Evolutionary conservation across 1,140 invertebrate species (phyloP).

Genomic region (Drosophila sp.): DNA sequence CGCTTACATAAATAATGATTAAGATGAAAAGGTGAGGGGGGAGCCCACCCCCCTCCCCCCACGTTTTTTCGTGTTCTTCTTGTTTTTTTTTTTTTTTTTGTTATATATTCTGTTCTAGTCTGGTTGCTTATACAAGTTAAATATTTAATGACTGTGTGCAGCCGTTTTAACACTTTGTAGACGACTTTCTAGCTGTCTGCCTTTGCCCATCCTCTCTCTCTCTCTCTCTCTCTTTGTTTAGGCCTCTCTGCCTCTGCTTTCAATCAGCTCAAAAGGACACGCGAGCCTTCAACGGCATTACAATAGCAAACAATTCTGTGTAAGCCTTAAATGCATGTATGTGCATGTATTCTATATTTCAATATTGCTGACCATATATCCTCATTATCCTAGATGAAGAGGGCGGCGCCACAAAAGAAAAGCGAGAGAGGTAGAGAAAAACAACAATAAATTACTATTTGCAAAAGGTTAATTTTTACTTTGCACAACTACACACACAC

Average conservation of each 20-base stretch:
- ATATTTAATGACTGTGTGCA: conserved; percentile 78
- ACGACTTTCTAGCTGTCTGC: conserved; percentile 39
- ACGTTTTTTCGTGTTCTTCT: background rate
- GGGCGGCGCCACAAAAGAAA: background rate
- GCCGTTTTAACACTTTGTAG: conserved; percentile 76
- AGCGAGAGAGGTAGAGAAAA: conserved; percentile 6
- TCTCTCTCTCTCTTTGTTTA: conserved; percentile 12
- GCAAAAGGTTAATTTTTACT: conserved; percentile 79
- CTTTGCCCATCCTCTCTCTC: background rate
- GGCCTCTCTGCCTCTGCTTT: conserved; percentile 50
- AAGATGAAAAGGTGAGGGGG: conserved; percentile 18
- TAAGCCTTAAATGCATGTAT: background rate
- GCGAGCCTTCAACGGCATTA: conserved; percentile 64
- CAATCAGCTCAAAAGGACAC: conserved; percentile 65
- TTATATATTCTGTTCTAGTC: conserved; percentile 29
- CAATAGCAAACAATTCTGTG: conserved; percentile 45
- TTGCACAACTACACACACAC: conserved; percentile 5
- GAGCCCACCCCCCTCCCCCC: background rate
- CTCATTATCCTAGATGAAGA: conserved; percentile 70
- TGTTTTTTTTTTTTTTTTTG: conserved; percentile 27
- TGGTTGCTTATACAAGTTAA: conserved; percentile 67
- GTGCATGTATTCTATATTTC: conserved; percentile 30
- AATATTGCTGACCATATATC: conserved; percentile 55
- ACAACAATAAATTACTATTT: conserved; percentile 80
- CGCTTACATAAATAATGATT: conserved; percentile 58